A percentile compares a stretch with the other conserved stretches of the same genome.
Evolutionary conservation across 2,888 invertebrate genomes (phyloP).

Genomic region (Hemistola chrysoprasaria): DNA sequence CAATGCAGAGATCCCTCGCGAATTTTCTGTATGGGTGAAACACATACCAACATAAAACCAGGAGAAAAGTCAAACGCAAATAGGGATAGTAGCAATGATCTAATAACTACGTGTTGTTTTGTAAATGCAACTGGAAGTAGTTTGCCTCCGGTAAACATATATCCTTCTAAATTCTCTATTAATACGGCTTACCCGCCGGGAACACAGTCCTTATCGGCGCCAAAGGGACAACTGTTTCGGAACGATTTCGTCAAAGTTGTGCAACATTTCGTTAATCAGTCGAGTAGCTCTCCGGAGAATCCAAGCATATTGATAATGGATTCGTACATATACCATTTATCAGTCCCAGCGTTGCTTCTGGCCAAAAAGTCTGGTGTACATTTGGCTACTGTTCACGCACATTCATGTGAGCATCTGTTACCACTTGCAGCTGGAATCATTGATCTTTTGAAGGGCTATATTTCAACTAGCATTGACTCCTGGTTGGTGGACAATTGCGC

Average conservation of each 20-base stretch:
- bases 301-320: conserved; percentile 13
- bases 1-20: conserved; percentile 1
- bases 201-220: background rate
- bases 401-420: too few species aligned
- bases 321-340: conserved; percentile 7
- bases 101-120: conserved; percentile 9
- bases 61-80: background rate
- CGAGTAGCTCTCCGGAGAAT: conserved; percentile 5
- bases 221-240: background rate
- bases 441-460: background rate
- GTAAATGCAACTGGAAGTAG: conserved; percentile 4
- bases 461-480: background rate
- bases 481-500: background rate
- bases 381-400: conserved; percentile 3
- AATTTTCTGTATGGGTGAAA: conserved; percentile 12
- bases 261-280: conserved; percentile 7
- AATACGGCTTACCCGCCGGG: background rate
- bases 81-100: background rate
- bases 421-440: too few species aligned
- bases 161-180: background rate
- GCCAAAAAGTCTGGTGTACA: conserved; percentile 8
- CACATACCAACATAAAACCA: background rate
- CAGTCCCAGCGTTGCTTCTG: conserved; percentile 1
- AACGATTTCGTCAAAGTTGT: conserved; percentile 6
- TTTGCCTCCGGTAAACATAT: conserved; percentile 6